phyloP scores from a whole-genome alignment of 2,797 vertebrate genomes.

The Neoniphon sammara region DNA sequence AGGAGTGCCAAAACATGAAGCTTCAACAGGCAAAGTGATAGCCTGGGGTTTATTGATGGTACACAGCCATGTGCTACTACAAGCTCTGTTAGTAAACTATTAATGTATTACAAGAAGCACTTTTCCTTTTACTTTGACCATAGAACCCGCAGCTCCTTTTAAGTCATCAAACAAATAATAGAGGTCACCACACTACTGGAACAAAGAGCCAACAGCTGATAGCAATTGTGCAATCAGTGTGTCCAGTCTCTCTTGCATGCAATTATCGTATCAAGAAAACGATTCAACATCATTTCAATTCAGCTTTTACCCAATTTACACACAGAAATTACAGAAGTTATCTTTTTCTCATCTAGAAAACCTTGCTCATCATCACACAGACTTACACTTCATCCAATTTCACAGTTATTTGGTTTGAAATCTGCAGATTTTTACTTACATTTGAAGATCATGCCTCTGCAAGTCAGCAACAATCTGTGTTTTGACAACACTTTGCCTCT shows the following conservation, averaged over 20 bases:
- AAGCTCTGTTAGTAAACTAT: constrained; percentile 26
- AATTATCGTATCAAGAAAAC: background rate
- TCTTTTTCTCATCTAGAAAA: no score
- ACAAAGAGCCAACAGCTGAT: background rate
- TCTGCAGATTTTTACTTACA: background rate
- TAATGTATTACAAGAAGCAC: constrained; percentile 6
- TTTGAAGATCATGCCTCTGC: background rate
- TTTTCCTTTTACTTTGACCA: constrained; percentile 5
- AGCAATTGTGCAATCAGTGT: background rate
- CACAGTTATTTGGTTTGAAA: constrained; percentile 25
- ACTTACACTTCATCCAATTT: constrained; percentile 22
- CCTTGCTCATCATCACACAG: background rate
- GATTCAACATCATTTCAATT: no score
- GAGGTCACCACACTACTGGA: constrained; percentile 10
- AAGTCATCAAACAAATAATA: background rate
- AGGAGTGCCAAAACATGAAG: background rate
- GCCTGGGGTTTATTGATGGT: background rate
- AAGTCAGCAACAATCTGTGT: constrained; percentile 10
- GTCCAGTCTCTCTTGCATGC: background rate
- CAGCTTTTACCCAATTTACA: no score
- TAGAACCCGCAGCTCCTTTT: background rate
- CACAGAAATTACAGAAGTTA: no score
- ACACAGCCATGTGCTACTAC: background rate
- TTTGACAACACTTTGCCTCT: constrained; percentile 31
- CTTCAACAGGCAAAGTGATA: background rate